Conservation (phyloP, 2,888 invertebrate species). For the Agonopterix heracliana region DNA sequence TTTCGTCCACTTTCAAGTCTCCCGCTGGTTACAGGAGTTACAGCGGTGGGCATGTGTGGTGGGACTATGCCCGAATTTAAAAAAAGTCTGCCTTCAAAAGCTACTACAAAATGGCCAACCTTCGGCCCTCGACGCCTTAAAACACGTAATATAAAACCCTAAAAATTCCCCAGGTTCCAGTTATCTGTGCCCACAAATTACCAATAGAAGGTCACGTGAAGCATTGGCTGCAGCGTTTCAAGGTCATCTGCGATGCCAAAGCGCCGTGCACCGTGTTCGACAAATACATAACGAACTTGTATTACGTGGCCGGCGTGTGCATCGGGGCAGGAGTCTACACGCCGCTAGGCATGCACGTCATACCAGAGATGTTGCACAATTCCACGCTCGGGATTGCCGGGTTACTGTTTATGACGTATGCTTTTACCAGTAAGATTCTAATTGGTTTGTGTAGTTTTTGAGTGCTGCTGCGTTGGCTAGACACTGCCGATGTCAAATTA, state of each 20-base stretch:
- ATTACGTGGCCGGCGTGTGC: conserved; percentile 33
- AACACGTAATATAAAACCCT: no score
- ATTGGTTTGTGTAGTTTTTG: no score
- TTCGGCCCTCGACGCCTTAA: no score
- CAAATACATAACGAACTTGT: conserved; percentile 42
- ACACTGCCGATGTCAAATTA: no score
- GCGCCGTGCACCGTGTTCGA: conserved; percentile 15
- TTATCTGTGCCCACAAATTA: conserved; percentile 30
- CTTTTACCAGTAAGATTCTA: conserved; percentile 21
- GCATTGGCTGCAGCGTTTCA: conserved; percentile 28
- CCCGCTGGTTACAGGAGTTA: no score
- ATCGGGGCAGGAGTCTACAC: conserved; percentile 37
- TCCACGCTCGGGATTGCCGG: conserved; percentile 32
- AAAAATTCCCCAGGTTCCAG: conserved; percentile 42
- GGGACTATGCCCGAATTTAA: no score
- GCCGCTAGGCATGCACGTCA: conserved; percentile 25
- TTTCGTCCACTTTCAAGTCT: no score
- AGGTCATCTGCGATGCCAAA: conserved; percentile 8
- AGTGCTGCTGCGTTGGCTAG: no score
- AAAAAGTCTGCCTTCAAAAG: no score
- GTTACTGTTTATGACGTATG: conserved; percentile 33
- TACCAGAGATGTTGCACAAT: conserved; percentile 32
- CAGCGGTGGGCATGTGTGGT: no score
- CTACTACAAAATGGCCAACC: no score
- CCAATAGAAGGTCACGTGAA: conserved; percentile 12